Conservation (phyloP, 2,113 vertebrate genomes). For the Syngnathus scovelli region DNA sequence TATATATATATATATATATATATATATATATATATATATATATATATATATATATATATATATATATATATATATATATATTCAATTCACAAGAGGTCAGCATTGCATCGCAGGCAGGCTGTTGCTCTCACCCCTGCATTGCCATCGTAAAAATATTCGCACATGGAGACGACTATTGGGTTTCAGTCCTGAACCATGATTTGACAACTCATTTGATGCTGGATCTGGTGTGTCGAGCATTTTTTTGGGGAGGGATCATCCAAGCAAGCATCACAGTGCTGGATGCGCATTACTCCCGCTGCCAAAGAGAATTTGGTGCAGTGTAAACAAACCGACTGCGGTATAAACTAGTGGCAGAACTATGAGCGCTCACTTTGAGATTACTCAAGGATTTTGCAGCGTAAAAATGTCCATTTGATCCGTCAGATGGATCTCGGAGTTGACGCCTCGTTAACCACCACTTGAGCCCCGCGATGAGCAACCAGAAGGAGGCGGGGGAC, state of each 20-base stretch:
- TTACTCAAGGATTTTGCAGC: constrained; percentile 1
- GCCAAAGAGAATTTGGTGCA: constrained; percentile 42
- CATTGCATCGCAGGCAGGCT: constrained; percentile 20
- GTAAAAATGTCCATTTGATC: not conserved
- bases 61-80: not conserved
- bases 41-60: too few relatives aligned
- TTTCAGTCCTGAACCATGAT: not conserved
- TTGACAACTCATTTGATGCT: not conserved
- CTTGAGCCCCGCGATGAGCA: constrained; percentile 48
- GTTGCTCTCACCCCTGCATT: constrained; percentile 5
- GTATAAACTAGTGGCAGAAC: not conserved
- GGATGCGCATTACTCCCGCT: constrained; percentile 55
- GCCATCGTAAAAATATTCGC: not conserved
- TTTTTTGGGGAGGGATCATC: not conserved
- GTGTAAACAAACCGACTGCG: constrained; percentile 47
- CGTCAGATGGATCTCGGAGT: constrained; percentile 16
- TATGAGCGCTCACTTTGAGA: not conserved
- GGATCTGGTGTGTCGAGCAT: not conserved
- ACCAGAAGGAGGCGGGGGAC: constrained; percentile 46
- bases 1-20: too few relatives aligned
- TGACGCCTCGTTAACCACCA: not conserved
- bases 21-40: too few relatives aligned
- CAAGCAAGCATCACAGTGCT: not conserved
- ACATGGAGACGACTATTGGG: not conserved
- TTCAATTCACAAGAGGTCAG: constrained; percentile 52